Percentiles rank a stretch among this genome's conserved stretches.
Conservation (phyloP, 2,113 vertebrate species). For the Oryzias celebensis region DNA sequence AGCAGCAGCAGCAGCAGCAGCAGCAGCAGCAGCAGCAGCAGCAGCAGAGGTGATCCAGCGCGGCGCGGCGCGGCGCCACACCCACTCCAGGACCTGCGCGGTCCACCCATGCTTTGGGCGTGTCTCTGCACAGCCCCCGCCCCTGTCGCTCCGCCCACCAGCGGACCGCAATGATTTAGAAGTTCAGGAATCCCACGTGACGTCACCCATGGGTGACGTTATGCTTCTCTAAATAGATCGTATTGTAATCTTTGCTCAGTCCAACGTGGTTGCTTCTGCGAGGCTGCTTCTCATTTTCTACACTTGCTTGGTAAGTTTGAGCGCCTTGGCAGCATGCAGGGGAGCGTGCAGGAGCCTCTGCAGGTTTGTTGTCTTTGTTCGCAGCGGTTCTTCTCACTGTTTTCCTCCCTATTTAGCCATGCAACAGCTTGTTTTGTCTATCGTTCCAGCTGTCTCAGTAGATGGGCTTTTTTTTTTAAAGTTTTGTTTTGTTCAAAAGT, state of each 20-base stretch:
- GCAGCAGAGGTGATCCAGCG: slow-evolving; percentile 4
- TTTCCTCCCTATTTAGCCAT: slow-evolving; percentile 37
- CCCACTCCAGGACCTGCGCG: slow-evolving; percentile 49
- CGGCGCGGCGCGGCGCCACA: slow-evolving; percentile 46
- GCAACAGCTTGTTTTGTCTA: slow-evolving; percentile 65
- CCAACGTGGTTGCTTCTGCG: slow-evolving; percentile 98
- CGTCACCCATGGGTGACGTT: slow-evolving; percentile 98
- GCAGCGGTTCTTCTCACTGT: slow-evolving; percentile 40
- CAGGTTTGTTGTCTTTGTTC: slow-evolving; percentile 53
- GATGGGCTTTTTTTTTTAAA: background rate
- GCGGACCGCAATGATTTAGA: slow-evolving; percentile 98
- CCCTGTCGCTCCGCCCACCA: slow-evolving; percentile 62
- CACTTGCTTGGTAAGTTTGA: slow-evolving; percentile 95
- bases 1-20: too few species aligned
- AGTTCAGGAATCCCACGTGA: slow-evolving; percentile 99
- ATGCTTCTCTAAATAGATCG: slow-evolving; percentile 99
- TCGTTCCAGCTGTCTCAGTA: slow-evolving; percentile 15
- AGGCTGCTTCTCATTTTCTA: slow-evolving; percentile 87
- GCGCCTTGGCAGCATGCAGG: slow-evolving; percentile 65
- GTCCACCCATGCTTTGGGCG: slow-evolving; percentile 39
- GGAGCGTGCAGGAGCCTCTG: slow-evolving; percentile 63
- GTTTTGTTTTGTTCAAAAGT: background rate
- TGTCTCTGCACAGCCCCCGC: slow-evolving; percentile 52
- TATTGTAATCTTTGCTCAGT: slow-evolving; percentile 99
- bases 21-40: background rate